Percentiles rank a stretch among this genome's conserved stretches.
Evolutionary conservation across 2,888 invertebrate species (phyloP).

Genomic region (Dichetophora obliterata): DNA sequence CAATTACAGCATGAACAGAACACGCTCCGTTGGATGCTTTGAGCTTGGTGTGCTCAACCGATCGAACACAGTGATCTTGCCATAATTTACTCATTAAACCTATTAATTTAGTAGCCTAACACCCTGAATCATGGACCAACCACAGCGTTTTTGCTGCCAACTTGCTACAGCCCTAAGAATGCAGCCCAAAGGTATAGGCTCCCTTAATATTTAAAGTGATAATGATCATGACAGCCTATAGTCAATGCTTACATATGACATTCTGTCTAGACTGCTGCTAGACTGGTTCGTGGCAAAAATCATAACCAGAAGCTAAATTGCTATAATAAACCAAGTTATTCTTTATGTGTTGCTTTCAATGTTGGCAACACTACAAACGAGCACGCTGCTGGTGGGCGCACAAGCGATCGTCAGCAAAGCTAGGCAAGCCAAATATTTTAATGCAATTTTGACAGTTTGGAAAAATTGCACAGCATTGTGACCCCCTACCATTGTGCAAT

Average conservation of each 20-base stretch:
- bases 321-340: slow-evolving; percentile 64
- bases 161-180: slow-evolving; percentile 19
- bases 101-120: slow-evolving; percentile 56
- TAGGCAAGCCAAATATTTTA: slow-evolving; percentile 42
- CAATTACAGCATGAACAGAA: background rate
- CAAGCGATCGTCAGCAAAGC: slow-evolving; percentile 45
- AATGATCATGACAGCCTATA: slow-evolving; percentile 69
- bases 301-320: slow-evolving; percentile 69
- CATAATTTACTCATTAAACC: slow-evolving; percentile 60
- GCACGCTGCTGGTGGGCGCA: slow-evolving; percentile 50
- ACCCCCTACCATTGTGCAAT: slow-evolving; percentile 64
- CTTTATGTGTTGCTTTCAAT: slow-evolving; percentile 37
- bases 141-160: slow-evolving; percentile 55
- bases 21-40: slow-evolving; percentile 21
- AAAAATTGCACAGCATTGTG: slow-evolving; percentile 67
- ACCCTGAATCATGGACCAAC: slow-evolving; percentile 59
- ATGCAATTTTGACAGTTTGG: slow-evolving; percentile 67
- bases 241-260: slow-evolving; percentile 66
- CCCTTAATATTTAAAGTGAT: slow-evolving; percentile 53
- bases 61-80: slow-evolving; percentile 46
- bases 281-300: slow-evolving; percentile 55
- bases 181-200: background rate
- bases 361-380: background rate
- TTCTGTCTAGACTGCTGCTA: slow-evolving; percentile 56
- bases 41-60: background rate